Evolutionary conservation across 1,140 invertebrate genomes (phyloP), one percentile per base, ranked within the genome.

Genomic region (Drosophila albomicans): DNA sequence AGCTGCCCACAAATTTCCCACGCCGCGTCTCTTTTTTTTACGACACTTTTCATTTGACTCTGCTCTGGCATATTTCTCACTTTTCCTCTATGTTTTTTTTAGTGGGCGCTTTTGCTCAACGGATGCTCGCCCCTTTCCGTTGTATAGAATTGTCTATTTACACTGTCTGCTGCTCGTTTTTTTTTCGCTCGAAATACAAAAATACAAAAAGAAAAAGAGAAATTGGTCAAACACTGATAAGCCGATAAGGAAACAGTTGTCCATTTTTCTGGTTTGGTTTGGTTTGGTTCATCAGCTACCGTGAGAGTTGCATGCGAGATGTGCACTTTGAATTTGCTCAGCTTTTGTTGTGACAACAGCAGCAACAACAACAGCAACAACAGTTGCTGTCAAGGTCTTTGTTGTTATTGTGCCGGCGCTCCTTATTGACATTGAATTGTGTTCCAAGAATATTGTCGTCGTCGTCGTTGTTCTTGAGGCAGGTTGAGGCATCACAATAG

Each of bases 1-100:
- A 25, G 74, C 62, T 65, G 72, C 68, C 66, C 77, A 78, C 72
- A 85, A 76, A 87, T 88, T 87, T 88, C 82, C 82, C 82, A 86
- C 82, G 82, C 84, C 15, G 41, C n/a, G 41, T 13, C n/a, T 11
- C 20, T 25, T 25, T 76, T 82, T 87, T 64, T 82, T 85, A 88
- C 74, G 80, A 82, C 74, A 79, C 75, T 86, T 86, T 85, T 61
- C 62, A 79, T 75, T 76, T 62, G 57, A 10, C 35, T 38, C 43
- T 62, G 69, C 59, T 4, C 69, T 52, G 41, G 58, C 56, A 63
- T 64, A 70, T 65, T 73, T 82, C 54, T 71, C 75, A 70, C 66
- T 75, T 62, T 62, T 30, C 13, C 25, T 20, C 7, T 58, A 10
- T 13, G 1, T 5, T 56, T 48, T 49, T 51, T 51, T 54, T 32